Base-by-base conservation (phyloP, 1,140 invertebrate genomes). In the Drosophila pachea region DNA sequence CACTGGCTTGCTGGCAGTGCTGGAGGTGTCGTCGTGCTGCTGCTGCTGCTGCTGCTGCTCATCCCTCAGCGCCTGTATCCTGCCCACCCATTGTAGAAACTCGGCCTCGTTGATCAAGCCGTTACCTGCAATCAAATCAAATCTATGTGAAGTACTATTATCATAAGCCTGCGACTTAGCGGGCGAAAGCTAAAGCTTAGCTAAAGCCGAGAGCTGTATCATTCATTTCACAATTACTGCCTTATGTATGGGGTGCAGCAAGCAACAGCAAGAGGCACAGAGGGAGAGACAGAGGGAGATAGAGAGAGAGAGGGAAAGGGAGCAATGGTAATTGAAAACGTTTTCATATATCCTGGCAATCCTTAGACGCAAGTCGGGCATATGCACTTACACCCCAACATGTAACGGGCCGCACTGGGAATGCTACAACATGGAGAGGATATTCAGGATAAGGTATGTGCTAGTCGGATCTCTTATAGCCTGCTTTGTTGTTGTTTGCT, bases 81-180 rank as follows among this genome's bases (percentile, higher is more conserved):
- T 91, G 72, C 92, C 92, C 52, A 94, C 92, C 92, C 93, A 94
- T 73, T 93, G 92, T 84, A 94, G 90, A 89, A 94, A 94, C 86
- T 94, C 93, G 63, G 93, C 92, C 89, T 94, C 93, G 74, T 93
- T 92, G 89, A 94, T 93, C 84, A 94, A 88, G 70, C 92, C 92
- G 78, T 92, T 92, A 52, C 92, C 92, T 93, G 89, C 50, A 90
- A 90, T 55, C 50, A 38, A 50, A 22, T 22, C 3, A 22, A 22
- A 22, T 22, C 22, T 3, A n/a, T 33, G n/a, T 14, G 47, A 31
- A 31, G 22, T 1, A 22, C 22, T 22, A 2, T 3, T 22, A 22
- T n/a, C 22, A 22, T 22, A 22, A 22, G 22, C 22, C 22, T 22
- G 22, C 22, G 7, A 7, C 4, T 14, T 9, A 35, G 7, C 29